Conservation (phyloP, 2,888 invertebrate species). For the Nipponacmea schrenckii region DNA sequence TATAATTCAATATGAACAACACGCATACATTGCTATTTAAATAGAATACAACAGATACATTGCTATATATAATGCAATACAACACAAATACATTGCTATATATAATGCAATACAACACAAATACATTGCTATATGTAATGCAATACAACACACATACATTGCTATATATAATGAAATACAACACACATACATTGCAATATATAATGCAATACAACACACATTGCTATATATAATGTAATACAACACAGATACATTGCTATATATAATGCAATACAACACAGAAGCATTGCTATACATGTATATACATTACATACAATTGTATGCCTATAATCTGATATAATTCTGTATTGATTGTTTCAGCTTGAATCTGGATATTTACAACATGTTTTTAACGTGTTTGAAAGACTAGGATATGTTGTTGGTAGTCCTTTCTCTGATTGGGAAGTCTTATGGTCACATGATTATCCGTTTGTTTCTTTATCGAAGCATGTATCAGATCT, state of each 20-base stretch:
- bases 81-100: too few relatives aligned
- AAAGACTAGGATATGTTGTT: constrained; percentile 78
- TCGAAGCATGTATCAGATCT: constrained; percentile 73
- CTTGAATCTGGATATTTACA: constrained; percentile 76
- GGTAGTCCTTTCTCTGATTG: constrained; percentile 72
- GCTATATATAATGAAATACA: not conserved
- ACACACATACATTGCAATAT: not conserved
- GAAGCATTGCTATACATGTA: too few relatives aligned
- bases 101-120: too few relatives aligned
- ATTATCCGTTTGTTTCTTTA: constrained; percentile 83
- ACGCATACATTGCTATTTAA: too few relatives aligned
- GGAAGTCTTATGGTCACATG: constrained; percentile 93
- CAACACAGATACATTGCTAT: too few relatives aligned
- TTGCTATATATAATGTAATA: not conserved
- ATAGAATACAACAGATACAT: too few relatives aligned
- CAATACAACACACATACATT: too few relatives aligned
- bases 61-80: too few relatives aligned
- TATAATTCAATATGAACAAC: too few relatives aligned
- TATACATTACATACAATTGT: too few relatives aligned
- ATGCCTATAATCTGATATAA: not conserved
- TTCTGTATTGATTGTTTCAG: constrained; percentile 35
- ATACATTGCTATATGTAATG: too few relatives aligned
- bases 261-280: too few relatives aligned
- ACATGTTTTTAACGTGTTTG: constrained; percentile 84
- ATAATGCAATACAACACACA: not conserved